Evolutionary conservation across 2,888 invertebrate species (phyloP).

Genomic region (Arctia plantaginis): DNA sequence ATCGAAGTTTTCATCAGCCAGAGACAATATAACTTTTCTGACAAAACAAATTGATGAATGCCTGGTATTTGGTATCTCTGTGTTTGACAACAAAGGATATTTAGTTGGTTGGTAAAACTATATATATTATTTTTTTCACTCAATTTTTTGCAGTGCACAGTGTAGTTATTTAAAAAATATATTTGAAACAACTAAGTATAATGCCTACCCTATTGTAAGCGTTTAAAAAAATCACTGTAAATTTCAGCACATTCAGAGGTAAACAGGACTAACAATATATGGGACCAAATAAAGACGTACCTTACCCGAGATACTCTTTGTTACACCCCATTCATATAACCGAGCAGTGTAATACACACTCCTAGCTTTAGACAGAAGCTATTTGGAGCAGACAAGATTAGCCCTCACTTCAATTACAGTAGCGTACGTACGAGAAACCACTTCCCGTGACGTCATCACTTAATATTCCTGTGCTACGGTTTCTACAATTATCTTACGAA

Average conservation of each 20-base stretch:
- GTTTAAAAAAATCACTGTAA: too few relatives aligned
- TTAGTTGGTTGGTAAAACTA: not conserved
- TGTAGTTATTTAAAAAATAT: too few relatives aligned
- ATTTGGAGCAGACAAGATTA: conserved; percentile 56
- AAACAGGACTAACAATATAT: not conserved
- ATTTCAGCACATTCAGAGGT: too few relatives aligned
- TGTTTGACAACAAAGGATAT: not conserved
- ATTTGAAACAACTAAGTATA: too few relatives aligned
- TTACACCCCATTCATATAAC: conserved; percentile 17
- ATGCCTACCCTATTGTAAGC: too few relatives aligned
- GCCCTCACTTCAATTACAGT: conserved; percentile 56
- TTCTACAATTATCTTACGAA: conserved; percentile 54
- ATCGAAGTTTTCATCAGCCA: conserved; percentile 42
- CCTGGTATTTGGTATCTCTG: conserved; percentile 14
- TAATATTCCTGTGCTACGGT: conserved; percentile 54
- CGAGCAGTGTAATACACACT: conserved; percentile 25
- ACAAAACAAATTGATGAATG: conserved; percentile 39
- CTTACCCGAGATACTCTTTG: not conserved
- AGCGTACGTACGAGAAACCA: conserved; percentile 54
- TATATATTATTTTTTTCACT: not conserved
- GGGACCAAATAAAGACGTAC: conserved; percentile 20
- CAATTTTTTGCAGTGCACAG: not conserved
- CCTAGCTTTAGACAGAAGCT: conserved; percentile 36
- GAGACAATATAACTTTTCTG: conserved; percentile 50
- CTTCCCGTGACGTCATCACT: conserved; percentile 59